A percentile compares a stretch with the other conserved stretches of the same genome.
These are phyloP conservation scores for Halictus quadricinctus DNA, from an alignment of 2,888 invertebrate species.

Conservation along the genomic window DNA sequence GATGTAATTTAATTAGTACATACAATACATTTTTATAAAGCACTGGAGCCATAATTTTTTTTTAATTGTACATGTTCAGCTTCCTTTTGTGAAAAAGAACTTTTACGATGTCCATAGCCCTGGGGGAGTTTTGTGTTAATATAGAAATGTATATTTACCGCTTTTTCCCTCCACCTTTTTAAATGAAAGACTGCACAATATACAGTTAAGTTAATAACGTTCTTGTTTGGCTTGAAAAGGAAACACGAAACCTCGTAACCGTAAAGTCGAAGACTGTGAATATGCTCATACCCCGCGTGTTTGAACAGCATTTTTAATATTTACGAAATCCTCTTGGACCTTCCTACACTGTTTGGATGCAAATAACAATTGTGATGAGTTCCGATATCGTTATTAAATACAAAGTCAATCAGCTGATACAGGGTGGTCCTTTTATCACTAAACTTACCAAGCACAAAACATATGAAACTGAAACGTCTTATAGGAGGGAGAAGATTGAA, in stretches of 20 bases:
- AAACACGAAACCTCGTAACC: not conserved
- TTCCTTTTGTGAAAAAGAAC: not conserved
- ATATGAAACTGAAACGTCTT: too few species aligned
- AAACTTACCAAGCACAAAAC: too few species aligned
- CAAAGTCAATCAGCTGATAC: too few species aligned
- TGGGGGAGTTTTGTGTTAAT: not conserved
- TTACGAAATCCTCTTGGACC: not conserved
- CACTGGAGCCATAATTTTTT: not conserved
- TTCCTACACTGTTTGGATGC: not conserved
- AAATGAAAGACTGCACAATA: not conserved
- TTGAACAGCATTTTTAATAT: not conserved
- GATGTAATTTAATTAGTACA: not conserved
- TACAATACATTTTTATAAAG: not conserved
- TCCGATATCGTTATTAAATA: not conserved
- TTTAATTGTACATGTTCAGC: not conserved
- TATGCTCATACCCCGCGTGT: not conserved
- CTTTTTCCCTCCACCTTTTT: not conserved
- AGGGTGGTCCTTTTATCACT: too few species aligned
- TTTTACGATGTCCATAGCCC: slow-evolving; percentile 1
- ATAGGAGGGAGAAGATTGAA: too few species aligned
- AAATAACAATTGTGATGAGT: not conserved
- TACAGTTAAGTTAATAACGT: not conserved
- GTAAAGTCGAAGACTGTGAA: not conserved
- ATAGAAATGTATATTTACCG: not conserved
- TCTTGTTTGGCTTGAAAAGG: not conserved